phyloP scores from a whole-genome alignment of 2,113 vertebrate species.

The Rhizomys pruinosus region DNA sequence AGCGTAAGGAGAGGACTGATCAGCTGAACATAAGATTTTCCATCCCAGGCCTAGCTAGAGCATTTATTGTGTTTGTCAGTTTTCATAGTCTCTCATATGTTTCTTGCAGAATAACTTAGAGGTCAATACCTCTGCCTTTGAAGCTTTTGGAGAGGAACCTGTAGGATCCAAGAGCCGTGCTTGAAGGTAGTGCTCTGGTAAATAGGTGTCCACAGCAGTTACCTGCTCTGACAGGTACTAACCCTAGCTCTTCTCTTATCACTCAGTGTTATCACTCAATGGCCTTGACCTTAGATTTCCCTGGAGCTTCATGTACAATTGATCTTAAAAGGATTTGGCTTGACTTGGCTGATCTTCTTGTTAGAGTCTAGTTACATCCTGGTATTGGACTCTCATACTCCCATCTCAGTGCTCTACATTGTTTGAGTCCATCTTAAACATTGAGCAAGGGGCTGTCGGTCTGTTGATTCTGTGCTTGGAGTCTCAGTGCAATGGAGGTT shows the following conservation, averaged over 20 bases:
- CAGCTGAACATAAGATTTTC: neutral
- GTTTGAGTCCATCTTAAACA: neutral
- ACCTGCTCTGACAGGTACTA: neutral
- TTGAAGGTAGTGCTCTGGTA: neutral
- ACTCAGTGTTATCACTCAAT: neutral
- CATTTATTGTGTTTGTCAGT: neutral
- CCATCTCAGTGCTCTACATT: neutral
- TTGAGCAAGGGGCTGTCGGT: neutral
- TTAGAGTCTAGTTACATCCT: too few species aligned
- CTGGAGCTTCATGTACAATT: too few species aligned
- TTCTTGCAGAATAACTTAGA: neutral
- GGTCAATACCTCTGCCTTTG: neutral
- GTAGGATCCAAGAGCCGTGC: fast-evolving
- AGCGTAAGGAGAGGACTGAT: neutral
- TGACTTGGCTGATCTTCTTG: neutral
- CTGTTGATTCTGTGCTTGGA: neutral
- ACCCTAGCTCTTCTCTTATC: neutral
- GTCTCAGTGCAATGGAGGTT: neutral
- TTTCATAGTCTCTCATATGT: neutral
- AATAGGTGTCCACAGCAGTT: neutral
- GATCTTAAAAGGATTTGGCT: too few species aligned
- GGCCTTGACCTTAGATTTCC: too few species aligned
- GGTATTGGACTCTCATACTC: neutral
- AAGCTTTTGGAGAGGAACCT: neutral
- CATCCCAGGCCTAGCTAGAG: neutral